Conservation (phyloP, 2,888 invertebrate genomes). For the Empis stercorea region DNA sequence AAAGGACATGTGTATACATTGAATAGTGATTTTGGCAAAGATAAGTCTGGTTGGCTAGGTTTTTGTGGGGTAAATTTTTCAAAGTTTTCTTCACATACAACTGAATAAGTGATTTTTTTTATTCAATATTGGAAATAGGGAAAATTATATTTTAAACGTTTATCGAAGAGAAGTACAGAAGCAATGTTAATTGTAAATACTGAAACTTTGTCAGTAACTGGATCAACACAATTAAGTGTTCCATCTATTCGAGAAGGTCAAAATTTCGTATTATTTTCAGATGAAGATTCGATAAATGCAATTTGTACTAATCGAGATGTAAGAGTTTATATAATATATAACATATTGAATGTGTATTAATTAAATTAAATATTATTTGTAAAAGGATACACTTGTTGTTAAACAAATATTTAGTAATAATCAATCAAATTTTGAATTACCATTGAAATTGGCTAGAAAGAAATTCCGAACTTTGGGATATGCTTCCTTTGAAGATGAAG, state of each 20-base stretch:
- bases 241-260: slow-evolving; percentile 31
- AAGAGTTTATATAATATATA: slow-evolving; percentile 26
- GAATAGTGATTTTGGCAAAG: slow-evolving; percentile 71
- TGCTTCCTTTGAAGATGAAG: slow-evolving; percentile 57
- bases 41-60: slow-evolving; percentile 71
- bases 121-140: slow-evolving; percentile 44
- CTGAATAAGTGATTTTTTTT: no score
- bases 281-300: slow-evolving; percentile 65
- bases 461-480: slow-evolving; percentile 65
- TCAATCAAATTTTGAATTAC: slow-evolving; percentile 44
- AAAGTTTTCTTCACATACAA: background rate
- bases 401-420: slow-evolving; percentile 46
- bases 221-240: slow-evolving; percentile 27
- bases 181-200: slow-evolving; percentile 35
- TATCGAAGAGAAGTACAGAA: slow-evolving; percentile 38
- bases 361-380: slow-evolving; percentile 7
- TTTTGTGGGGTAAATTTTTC: slow-evolving; percentile 58
- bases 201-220: slow-evolving; percentile 40
- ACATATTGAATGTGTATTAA: background rate
- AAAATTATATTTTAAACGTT: slow-evolving; percentile 64
- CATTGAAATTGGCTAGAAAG: slow-evolving; percentile 63
- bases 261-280: slow-evolving; percentile 48
- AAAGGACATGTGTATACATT: slow-evolving; percentile 80
- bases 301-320: slow-evolving; percentile 71
- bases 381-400: slow-evolving; percentile 66